Conservation (phyloP, 2,113 vertebrate genomes). For the Seriola quinqueradiata region DNA sequence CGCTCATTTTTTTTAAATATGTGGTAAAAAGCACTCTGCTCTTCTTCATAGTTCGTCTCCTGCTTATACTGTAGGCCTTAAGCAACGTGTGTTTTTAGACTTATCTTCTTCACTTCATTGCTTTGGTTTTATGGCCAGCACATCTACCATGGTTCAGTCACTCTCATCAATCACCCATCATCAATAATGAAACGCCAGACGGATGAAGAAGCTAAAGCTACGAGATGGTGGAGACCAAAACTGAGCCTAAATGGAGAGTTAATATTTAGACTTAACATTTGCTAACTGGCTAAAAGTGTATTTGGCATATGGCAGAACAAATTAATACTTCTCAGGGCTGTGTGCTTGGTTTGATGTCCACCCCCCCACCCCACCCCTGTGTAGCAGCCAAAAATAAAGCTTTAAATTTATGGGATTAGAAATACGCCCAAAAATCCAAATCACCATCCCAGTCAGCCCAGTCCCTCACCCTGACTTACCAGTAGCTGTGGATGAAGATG, state of each 20-base stretch:
- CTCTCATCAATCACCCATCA: neutral
- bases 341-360: too few species aligned
- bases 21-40: neutral
- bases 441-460: too few species aligned
- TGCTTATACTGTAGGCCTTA: neutral
- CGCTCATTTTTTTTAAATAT: conserved; percentile 2
- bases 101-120: neutral
- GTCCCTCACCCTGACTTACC: neutral
- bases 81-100: conserved; percentile 12
- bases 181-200: neutral
- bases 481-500: neutral
- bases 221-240: too few species aligned
- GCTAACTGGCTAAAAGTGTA: neutral
- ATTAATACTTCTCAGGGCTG: neutral
- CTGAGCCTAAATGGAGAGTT: too few species aligned
- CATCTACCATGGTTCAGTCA: neutral
- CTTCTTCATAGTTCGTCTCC: conserved; percentile 10
- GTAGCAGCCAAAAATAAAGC: too few species aligned
- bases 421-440: too few species aligned
- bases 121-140: neutral
- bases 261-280: neutral
- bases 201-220: neutral
- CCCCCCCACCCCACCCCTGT: too few species aligned
- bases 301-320: neutral
- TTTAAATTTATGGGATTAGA: too few species aligned